Base-by-base conservation (phyloP, 1,140 invertebrate genomes). In the Reticulitermes speratus region DNA sequence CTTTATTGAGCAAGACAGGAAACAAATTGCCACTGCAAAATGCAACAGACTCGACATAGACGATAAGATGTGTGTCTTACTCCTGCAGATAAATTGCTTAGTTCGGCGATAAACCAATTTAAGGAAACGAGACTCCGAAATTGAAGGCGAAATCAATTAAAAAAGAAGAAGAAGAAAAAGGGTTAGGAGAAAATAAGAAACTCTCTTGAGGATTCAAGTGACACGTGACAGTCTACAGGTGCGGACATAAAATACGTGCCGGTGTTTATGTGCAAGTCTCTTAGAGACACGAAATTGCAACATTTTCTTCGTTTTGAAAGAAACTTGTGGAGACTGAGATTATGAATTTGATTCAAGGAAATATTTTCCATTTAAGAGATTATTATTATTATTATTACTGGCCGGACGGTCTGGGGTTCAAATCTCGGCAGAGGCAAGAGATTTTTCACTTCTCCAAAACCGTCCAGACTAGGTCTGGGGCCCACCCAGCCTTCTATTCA, bases 131-230 rank as follows among this genome's bases (percentile, higher is more conserved):
- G 65, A 75, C 65, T n/a, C n/a, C 11, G 25, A 75, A 75, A 75
- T 75, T 75, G 65, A 75, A 75, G 65, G n/a, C 65, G 65, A 75
- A 75, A 75, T 75, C 65, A 75, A 75, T 75, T 75, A 75, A 75
- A 30, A 75, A 12, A 12, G 16, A 52, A 16, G n/a, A 8, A 3
- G 14, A 16, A 25, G n/a, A 14, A 75, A 75, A 75, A 30, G 65
- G 65, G 25, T 75, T 65, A n/a, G 0, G 14, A 25, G 7, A 75
- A 75, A 75, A 75, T 75, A 75, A 75, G 65, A 11, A 75, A 75
- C n/a, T 75, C 65, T 75, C 65, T 75, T 25, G n/a, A 75, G 65
- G n/a, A n/a, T 75, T 75, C 65, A 75, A 75, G 65, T 75, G 65
- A 75, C 65, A 30, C 30, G 25, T 30, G 65, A 30, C 65, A 30